These are phyloP conservation scores for Bicyclus anynana DNA, from an alignment of 1,140 invertebrate species.

Conservation along the genomic window DNA sequence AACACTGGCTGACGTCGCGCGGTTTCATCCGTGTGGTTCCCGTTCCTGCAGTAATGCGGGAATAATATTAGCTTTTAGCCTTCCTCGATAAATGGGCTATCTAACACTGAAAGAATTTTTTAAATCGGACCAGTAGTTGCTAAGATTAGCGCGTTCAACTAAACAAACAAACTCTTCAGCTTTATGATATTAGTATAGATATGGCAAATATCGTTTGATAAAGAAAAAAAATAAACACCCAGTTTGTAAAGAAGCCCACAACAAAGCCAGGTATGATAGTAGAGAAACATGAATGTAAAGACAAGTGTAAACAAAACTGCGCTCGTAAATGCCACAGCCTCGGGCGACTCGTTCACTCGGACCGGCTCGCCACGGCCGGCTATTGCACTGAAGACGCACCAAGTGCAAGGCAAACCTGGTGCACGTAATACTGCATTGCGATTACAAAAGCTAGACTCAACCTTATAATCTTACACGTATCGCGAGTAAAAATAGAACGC, in stretches of 20 bases:
- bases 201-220: too few relatives aligned
- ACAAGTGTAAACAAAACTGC: not conserved
- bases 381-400: constrained; percentile 68
- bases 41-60: too few relatives aligned
- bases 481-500: constrained; percentile 2
- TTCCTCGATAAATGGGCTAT: too few relatives aligned
- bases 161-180: too few relatives aligned
- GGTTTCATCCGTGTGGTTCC: too few relatives aligned
- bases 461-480: constrained; percentile 14
- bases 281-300: not conserved
- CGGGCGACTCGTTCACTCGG: constrained; percentile 3
- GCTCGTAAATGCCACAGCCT: constrained; percentile 1
- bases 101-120: too few relatives aligned
- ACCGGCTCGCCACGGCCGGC: constrained; percentile 38
- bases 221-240: not conserved
- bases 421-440: constrained; percentile 53
- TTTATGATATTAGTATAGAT: too few relatives aligned
- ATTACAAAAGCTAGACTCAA: constrained; percentile 36
- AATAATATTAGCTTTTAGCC: too few relatives aligned
- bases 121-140: too few relatives aligned
- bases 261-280: not conserved
- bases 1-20: too few relatives aligned
- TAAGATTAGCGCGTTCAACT: too few relatives aligned
- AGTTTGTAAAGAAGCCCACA: not conserved
- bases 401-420: constrained; percentile 63